Evolutionary conservation across 2,888 invertebrate species (phyloP).

Genomic region (Disparrhopalites patrizii): DNA sequence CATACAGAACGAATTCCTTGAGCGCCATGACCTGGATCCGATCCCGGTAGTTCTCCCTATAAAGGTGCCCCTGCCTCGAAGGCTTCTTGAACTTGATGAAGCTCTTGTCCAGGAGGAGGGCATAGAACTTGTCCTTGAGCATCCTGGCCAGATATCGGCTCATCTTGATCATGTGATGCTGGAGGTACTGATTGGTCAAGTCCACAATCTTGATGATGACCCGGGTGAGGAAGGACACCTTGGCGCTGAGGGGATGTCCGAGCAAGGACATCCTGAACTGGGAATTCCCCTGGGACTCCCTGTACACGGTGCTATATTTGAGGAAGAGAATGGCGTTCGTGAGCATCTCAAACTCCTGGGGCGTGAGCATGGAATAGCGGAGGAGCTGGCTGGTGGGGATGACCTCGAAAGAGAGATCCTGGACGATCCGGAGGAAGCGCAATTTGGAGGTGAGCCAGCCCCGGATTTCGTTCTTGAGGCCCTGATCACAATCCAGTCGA

Average conservation of each 20-base stretch:
- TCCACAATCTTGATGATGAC: conserved; percentile 28
- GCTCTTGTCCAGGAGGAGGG: conserved; percentile 25
- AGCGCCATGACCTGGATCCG: conserved; percentile 36
- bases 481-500: conserved; percentile 9
- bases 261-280: neutral
- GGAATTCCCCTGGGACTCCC: neutral
- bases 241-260: conserved; percentile 10
- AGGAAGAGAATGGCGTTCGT: conserved; percentile 29
- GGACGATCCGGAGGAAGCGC: conserved; percentile 13
- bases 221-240: conserved; percentile 30
- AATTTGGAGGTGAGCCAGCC: conserved; percentile 21
- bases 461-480: conserved; percentile 13
- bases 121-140: conserved; percentile 37
- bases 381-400: conserved; percentile 8
- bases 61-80: neutral
- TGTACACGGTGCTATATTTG: conserved; percentile 23
- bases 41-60: conserved; percentile 28
- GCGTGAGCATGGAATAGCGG: conserved; percentile 22
- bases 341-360: conserved; percentile 31
- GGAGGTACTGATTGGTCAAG: conserved; percentile 15
- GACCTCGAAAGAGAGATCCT: conserved; percentile 15
- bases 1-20: conserved; percentile 39
- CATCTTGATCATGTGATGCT: conserved; percentile 39
- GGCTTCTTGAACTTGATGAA: conserved; percentile 2
- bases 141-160: conserved; percentile 29